phyloP scores from a whole-genome alignment of 1,140 invertebrate species.

The Bombus waltoni region DNA sequence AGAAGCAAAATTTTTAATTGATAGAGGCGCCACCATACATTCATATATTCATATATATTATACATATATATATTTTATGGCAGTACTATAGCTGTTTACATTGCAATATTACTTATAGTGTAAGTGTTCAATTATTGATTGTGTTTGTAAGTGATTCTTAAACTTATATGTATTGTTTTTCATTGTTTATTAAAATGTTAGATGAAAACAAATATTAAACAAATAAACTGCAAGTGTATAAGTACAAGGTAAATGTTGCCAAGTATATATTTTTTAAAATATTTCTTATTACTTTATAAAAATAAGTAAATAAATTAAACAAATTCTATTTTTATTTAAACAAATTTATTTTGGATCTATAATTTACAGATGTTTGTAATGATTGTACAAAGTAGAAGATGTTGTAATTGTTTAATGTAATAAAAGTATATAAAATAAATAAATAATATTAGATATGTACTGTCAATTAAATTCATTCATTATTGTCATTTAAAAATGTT shows the following conservation, averaged over 20 bases:
- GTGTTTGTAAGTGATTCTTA: too few relatives aligned
- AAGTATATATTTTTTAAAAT: neutral
- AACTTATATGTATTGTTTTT: too few relatives aligned
- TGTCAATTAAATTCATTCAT: conserved; percentile 6
- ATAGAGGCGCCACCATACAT: too few relatives aligned
- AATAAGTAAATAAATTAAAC: neutral
- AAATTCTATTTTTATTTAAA: neutral
- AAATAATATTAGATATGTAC: neutral
- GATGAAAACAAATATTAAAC: too few relatives aligned
- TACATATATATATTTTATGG: too few relatives aligned
- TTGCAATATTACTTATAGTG: too few relatives aligned
- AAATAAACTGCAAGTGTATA: too few relatives aligned
- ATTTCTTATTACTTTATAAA: neutral
- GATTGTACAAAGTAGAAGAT: neutral
- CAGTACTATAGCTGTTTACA: too few relatives aligned
- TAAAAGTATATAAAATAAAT: neutral
- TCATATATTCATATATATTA: neutral
- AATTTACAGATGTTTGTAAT: neutral
- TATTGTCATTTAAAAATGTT: conserved; percentile 21
- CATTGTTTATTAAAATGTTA: too few relatives aligned
- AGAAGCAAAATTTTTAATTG: too few relatives aligned
- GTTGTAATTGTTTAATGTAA: neutral
- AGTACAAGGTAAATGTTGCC: neutral
- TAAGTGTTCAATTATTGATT: too few relatives aligned
- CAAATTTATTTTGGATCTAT: neutral